Evolutionary conservation across 35 echinoderm and acorn worm genomes (phyloP), one percentile per base, ranked within the genome.

Genomic region (Holothuria glaberrima): DNA sequence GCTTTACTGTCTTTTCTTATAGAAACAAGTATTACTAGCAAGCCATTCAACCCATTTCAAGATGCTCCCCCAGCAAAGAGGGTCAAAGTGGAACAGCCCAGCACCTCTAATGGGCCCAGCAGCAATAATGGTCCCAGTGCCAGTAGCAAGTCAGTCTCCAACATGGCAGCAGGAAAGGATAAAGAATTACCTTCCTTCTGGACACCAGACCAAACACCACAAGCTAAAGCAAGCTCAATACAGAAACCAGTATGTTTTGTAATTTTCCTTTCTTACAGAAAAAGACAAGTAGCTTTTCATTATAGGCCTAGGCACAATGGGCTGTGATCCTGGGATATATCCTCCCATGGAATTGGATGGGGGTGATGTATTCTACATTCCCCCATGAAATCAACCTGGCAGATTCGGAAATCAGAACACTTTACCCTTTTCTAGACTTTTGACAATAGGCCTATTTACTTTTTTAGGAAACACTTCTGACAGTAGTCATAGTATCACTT

Each of bases 111-210:
- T n/a, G 33, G 58, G 4, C 24, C 82, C n/a, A 26, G 63, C 44
- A 76, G 77, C 54, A 57, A 25, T 16, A 91, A 91, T 50, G 71
- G 91, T 5, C 26, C 56, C 29, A 28, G 38, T 30, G 33, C 81
- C 33, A 38, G 26, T 18, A 59, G 27, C 32, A 26, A 9, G 41
- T 80, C 86, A 21, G 56, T 72, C 67, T 35, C 88, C 27, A 62
- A 68, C 65, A 71, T 77, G 48, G 28, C n/a, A 73, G 13, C 79
- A 2, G 89, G 79, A 5, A 94, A 77, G 13, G 48, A 59, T 32
- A 76, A 93, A 31, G 90, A 90, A 29, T 85, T 99, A 14, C 97
- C 97, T 1, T 95, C 93, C 22, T 99, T 99, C 71, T 99, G 97
- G 97, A 99, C 95, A 74, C 97, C 97, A 17, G 90, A 91, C 57